Percentiles rank a stretch among this genome's conserved stretches.
phyloP scores from a whole-genome alignment of 2,888 invertebrate genomes.

The Lycaena phlaeas region DNA sequence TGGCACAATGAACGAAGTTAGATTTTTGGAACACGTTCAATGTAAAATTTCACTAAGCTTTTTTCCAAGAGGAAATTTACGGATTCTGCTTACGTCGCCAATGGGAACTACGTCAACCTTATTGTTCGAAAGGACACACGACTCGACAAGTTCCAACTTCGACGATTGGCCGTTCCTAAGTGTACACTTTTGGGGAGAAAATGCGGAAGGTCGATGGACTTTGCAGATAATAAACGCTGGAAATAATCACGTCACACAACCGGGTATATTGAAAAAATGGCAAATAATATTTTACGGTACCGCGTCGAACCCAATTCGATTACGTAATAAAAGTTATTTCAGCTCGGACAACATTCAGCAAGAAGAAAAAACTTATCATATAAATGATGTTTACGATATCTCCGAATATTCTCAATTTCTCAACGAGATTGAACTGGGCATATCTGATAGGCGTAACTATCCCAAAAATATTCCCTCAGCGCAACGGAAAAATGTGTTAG shows the following conservation, averaged over 20 bases:
- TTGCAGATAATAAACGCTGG: slow-evolving; percentile 84
- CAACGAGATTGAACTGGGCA: slow-evolving; percentile 62
- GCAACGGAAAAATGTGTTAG: slow-evolving; percentile 73
- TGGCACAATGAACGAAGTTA: slow-evolving; percentile 88
- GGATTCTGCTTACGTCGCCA: slow-evolving; percentile 91
- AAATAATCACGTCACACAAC: slow-evolving; percentile 85
- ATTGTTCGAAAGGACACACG: slow-evolving; percentile 92
- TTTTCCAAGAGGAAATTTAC: slow-evolving; percentile 93
- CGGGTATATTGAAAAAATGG: slow-evolving; percentile 94
- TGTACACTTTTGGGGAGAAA: slow-evolving; percentile 98
- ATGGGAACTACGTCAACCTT: slow-evolving; percentile 95
- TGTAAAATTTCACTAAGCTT: slow-evolving; percentile 93
- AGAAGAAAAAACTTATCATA: slow-evolving; percentile 71
- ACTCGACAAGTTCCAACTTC: slow-evolving; percentile 93
- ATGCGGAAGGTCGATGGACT: slow-evolving; percentile 90
- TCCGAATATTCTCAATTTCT: slow-evolving; percentile 73
- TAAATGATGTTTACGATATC: slow-evolving; percentile 76
- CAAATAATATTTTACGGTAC: slow-evolving; percentile 97
- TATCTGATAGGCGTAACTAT: slow-evolving; percentile 76
- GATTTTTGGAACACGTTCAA: slow-evolving; percentile 97
- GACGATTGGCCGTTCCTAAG: slow-evolving; percentile 99
- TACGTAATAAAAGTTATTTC: slow-evolving; percentile 74
- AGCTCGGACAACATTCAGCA: slow-evolving; percentile 57
- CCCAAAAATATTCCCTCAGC: slow-evolving; percentile 78
- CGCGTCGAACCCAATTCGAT: slow-evolving; percentile 84